A percentile compares a stretch with the other conserved stretches of the same genome.
These are phyloP conservation scores for Carabus problematicus DNA, from an alignment of 2,888 invertebrate genomes.

Conservation along the genomic window DNA sequence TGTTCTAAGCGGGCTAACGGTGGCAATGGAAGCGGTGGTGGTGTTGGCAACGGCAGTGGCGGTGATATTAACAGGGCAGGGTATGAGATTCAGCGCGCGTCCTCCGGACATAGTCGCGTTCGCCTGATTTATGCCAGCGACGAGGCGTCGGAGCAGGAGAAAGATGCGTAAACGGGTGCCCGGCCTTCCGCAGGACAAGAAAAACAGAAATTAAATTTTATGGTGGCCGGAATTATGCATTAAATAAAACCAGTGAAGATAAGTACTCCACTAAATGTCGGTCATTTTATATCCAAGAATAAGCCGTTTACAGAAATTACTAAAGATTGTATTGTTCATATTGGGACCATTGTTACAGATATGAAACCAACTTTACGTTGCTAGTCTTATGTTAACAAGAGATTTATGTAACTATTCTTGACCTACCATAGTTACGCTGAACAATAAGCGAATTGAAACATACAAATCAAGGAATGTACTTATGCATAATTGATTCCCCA, in stretches of 20 bases:
- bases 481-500: too few species aligned
- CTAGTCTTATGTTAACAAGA: neutral
- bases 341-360: neutral
- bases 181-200: neutral
- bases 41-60: too few species aligned
- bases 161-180: neutral
- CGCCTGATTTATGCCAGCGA: constrained; percentile 3
- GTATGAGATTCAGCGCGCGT: too few species aligned
- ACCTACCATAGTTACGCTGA: too few species aligned
- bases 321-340: neutral
- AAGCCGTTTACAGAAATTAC: neutral
- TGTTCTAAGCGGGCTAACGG: too few species aligned
- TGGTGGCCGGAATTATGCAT: constrained; percentile 1
- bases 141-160: neutral
- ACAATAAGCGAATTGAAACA: too few species aligned
- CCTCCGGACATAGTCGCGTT: too few species aligned
- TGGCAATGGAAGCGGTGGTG: too few species aligned
- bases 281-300: neutral
- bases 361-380: neutral
- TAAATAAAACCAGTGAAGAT: too few species aligned
- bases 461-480: too few species aligned
- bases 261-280: too few species aligned
- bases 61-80: too few species aligned
- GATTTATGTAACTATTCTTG: neutral
- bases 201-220: constrained; percentile 10